Base-by-base conservation (phyloP, 2,113 vertebrate species). In the Gavialis gangeticus region DNA sequence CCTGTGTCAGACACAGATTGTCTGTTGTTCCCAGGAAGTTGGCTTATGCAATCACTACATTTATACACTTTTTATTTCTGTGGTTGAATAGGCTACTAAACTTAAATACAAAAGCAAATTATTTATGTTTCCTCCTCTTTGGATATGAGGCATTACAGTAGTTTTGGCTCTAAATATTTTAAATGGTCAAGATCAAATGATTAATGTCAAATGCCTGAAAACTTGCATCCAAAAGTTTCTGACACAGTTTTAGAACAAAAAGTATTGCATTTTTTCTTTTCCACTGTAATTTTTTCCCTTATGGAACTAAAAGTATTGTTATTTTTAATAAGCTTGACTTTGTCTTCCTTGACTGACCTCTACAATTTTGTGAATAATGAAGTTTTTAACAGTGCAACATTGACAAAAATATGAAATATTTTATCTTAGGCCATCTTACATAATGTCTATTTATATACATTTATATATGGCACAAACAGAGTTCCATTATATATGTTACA, bases 251-350 rank as follows among this genome's bases (percentile, higher is more conserved):
- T 46, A 69, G 66, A 91, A 82, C 91, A 79, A 92, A 91, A 91
- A 0, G 0, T 88, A 24, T 69, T 88, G 9, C 90, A 82, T 84
- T 94, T 89, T 85, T 56, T 86, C 30, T 27, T 87, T 37, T 95
- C 82, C 66, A 57, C 25, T 93, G 71, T 78, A 21, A 24, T 59
- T 88, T 37, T 91, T 89, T 75, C 30, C 87, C 22, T 75, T 28
- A 6, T 87, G 79, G 66, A 63, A 71, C 22, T 24, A 62, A 87
- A 90, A 25, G n/a, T 88, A 63, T 83, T 90, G 90, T 37, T n/a
- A 77, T 34, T 93, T 93, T 84, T 55, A 83, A 63, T 81, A 69
- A 78, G 56, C 30, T 17, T 95, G 79, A 90, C 27, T 62, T 88
- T 2, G 1, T 86, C 62, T 37, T 67, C 56, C 84, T 14, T 83